These are phyloP conservation scores for Corythornis vintsioides DNA, from an alignment of 2,113 vertebrate genomes.

Conservation along the genomic window DNA sequence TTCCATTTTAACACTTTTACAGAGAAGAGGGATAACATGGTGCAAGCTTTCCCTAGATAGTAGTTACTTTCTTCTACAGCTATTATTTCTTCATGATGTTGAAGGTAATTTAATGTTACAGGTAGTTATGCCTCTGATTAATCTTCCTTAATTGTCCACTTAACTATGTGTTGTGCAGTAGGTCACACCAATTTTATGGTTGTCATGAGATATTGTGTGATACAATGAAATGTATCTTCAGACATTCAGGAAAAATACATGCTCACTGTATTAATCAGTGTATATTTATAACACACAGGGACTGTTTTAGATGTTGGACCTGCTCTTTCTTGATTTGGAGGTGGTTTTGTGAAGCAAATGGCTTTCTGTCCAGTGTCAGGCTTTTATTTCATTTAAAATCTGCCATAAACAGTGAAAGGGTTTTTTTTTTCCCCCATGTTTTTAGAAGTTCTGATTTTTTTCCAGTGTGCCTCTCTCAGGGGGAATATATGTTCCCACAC, in stretches of 20 bases:
- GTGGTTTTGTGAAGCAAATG: not conserved
- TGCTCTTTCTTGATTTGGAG: not conserved
- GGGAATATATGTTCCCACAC: not conserved
- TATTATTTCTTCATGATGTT: not conserved
- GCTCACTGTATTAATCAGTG: rapidly evolving
- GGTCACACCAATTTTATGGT: not conserved
- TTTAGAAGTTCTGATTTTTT: not conserved
- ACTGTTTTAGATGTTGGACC: not conserved
- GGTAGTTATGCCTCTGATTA: conserved; percentile 1
- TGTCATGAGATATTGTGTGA: not conserved
- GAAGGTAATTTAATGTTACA: not conserved
- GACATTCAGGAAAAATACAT: not conserved
- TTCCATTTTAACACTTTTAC: not conserved
- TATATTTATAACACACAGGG: not conserved
- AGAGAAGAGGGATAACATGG: not conserved
- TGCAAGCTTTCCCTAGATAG: not conserved
- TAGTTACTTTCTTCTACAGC: not conserved
- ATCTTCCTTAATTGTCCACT: conserved; percentile 7
- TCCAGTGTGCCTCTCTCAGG: not conserved
- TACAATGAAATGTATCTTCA: not conserved
- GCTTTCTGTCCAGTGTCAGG: not conserved
- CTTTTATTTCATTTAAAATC: not conserved
- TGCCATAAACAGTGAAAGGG: not conserved
- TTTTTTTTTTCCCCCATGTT: not conserved
- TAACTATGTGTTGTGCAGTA: not conserved